Percentiles rank a stretch among this genome's conserved stretches.
Evolutionary conservation across 2,797 vertebrate species (phyloP).

Genomic region (Falco naumanni): DNA sequence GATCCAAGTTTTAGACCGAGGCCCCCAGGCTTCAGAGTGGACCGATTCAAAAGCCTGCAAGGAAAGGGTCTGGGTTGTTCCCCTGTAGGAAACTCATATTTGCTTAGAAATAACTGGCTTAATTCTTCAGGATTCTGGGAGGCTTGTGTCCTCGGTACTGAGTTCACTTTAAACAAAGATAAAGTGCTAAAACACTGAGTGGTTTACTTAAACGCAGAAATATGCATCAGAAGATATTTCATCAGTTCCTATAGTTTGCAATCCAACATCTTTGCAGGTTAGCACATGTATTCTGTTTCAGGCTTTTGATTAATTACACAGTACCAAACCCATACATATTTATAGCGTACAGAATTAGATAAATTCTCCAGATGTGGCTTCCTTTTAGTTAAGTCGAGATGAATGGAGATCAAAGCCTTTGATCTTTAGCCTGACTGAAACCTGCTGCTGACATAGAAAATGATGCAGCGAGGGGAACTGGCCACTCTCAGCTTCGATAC

Average conservation of each 20-base stretch:
- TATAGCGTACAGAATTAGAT: slow-evolving; percentile 54
- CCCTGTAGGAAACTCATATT: neutral
- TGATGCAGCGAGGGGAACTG: neutral
- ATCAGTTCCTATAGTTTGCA: neutral
- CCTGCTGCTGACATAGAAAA: slow-evolving; percentile 61
- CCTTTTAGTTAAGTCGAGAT: slow-evolving; percentile 45
- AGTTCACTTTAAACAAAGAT: neutral
- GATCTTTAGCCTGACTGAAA: slow-evolving; percentile 65
- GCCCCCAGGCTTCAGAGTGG: neutral
- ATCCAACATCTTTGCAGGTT: slow-evolving; percentile 50
- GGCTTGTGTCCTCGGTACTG: neutral
- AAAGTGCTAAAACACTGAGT: neutral
- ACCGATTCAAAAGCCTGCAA: neutral
- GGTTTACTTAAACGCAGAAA: neutral
- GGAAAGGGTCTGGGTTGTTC: neutral
- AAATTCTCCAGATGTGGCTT: slow-evolving; percentile 63
- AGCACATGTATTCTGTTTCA: slow-evolving; percentile 24
- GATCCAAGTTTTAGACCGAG: neutral
- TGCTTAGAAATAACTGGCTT: neutral
- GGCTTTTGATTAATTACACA: slow-evolving; percentile 56
- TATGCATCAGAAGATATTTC: neutral
- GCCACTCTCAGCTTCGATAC: neutral
- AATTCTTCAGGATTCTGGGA: neutral
- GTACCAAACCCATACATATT: slow-evolving; percentile 56
- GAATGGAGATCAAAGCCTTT: slow-evolving; percentile 68